Evolutionary conservation across 2,797 vertebrate genomes (phyloP).

Genomic region (Zenarchopterus dispar): DNA sequence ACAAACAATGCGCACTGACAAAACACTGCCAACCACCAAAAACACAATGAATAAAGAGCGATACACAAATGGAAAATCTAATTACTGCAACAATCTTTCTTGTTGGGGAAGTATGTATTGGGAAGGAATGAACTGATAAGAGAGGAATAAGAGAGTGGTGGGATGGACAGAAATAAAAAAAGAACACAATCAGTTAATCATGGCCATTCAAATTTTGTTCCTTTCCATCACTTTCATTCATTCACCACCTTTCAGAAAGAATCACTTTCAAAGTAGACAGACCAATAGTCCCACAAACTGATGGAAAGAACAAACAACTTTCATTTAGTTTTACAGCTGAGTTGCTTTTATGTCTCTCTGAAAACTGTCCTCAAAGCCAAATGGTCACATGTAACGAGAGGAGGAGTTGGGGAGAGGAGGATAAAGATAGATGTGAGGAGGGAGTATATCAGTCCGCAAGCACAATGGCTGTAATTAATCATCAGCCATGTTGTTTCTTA

Average conservation of each 20-base stretch:
- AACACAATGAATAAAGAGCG: constrained; percentile 70
- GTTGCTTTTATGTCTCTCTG: constrained; percentile 85
- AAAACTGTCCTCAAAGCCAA: constrained; percentile 83
- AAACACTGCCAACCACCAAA: constrained; percentile 63
- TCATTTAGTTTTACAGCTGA: constrained; percentile 90
- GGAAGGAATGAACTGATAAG: constrained; percentile 16
- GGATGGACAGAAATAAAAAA: constrained; percentile 45
- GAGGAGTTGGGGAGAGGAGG: constrained; percentile 33
- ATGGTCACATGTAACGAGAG: constrained; percentile 64
- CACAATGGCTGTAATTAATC: constrained; percentile 90
- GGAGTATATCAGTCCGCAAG: constrained; percentile 83
- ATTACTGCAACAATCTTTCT: constrained; percentile 87
- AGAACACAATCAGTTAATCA: constrained; percentile 88
- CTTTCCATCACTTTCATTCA: constrained; percentile 89
- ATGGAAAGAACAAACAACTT: constrained; percentile 87
- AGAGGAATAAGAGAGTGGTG: constrained; percentile 19
- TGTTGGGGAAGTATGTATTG: constrained; percentile 75
- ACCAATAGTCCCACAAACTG: constrained; percentile 87
- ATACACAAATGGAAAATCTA: constrained; percentile 85
- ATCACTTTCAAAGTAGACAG: constrained; percentile 86
- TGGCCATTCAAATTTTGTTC: constrained; percentile 86
- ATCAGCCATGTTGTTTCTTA: constrained; percentile 78
- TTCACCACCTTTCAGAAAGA: constrained; percentile 86
- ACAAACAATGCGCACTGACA: constrained; percentile 73
- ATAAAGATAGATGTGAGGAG: constrained; percentile 83